These are phyloP conservation scores for Netelia melanura DNA, from an alignment of 2,888 invertebrate genomes.

Conservation along the genomic window DNA sequence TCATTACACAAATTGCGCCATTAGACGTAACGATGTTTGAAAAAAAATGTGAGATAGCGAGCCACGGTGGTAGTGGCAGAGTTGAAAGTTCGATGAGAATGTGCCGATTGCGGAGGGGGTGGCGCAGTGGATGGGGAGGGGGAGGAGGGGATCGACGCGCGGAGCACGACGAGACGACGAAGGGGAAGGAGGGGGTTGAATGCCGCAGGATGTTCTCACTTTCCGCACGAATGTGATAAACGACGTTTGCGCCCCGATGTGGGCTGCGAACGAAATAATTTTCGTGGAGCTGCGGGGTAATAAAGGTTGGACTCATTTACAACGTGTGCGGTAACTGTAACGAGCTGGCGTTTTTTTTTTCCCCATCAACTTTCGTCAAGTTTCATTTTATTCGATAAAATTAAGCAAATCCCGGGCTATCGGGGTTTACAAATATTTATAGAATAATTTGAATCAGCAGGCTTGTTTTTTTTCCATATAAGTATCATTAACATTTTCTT, in stretches of 20 bases:
- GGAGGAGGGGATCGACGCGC: background rate
- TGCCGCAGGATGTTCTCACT: slow-evolving; percentile 10
- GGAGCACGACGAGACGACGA: background rate
- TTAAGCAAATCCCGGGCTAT: background rate
- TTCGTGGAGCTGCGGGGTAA: background rate
- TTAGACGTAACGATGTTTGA: slow-evolving; percentile 74
- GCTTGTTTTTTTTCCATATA: too few relatives aligned
- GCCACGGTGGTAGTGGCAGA: background rate
- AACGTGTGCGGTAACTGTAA: background rate
- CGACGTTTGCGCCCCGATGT: slow-evolving; percentile 19
- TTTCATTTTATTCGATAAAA: background rate
- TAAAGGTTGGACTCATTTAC: background rate
- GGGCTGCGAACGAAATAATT: background rate
- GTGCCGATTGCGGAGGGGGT: background rate
- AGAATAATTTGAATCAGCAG: too few relatives aligned
- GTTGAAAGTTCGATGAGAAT: slow-evolving; percentile 38
- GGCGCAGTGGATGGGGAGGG: background rate
- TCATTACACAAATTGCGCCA: slow-evolving; percentile 83
- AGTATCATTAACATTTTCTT: too few relatives aligned
- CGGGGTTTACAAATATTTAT: background rate
- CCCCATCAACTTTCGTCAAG: background rate
- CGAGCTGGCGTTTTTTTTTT: background rate
- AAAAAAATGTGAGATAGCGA: slow-evolving; percentile 43
- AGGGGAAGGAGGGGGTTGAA: background rate
- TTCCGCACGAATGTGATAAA: slow-evolving; percentile 30